Base-by-base conservation (phyloP, 2,113 vertebrate species). In the Labeo catla region DNA sequence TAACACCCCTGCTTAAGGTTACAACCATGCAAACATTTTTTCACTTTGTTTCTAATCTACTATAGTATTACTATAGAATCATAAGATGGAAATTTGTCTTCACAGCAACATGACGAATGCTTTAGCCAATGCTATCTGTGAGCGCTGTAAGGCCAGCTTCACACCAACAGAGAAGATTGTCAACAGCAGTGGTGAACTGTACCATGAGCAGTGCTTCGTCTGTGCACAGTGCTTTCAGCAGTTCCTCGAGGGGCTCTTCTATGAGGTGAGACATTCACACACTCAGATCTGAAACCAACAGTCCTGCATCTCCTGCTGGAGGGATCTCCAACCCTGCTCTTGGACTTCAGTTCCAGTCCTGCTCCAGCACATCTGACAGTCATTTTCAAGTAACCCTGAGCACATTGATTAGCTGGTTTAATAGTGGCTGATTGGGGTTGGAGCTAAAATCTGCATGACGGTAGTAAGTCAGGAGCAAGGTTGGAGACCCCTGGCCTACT, bases 221-320 rank as follows among this genome's bases (percentile, higher is more conserved):
- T 99, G 98, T 0, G 98, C 98, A 2, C 98, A 99, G 93, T 99
- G 98, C 92, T 99, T 99, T 87, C 98, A 99, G 90, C 98, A 98
- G 92, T 99, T 99, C 89, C 97, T 97, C 0, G 97, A 99, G 61
- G 98, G 98, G 12, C 96, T 99, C 81, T 99, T 99, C 94, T 99
- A 99, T 0, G 98, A 99, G 97, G 98, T 99, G 84, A 91, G 95
- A 2, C 28, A 39, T 5, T 39, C 39, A 39, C 39, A 28, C 59
- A 2, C 16, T 21, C 54, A 8, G 16, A 19, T 57, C 57, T 59
- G 8, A 59, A 59, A 8, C 57, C 54, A 57, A 57, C 54, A 15
- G 50, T 52, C 11, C 11, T 50, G 49, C 49, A 52, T 52, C 13
- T 1, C 50, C 50, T 1, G 50, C 52, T 28, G 28, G 28, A 28